Evolutionary conservation across 2,888 invertebrate species (phyloP), one percentile per base, ranked within the genome.

Genomic region (Agriopis aurantiaria): DNA sequence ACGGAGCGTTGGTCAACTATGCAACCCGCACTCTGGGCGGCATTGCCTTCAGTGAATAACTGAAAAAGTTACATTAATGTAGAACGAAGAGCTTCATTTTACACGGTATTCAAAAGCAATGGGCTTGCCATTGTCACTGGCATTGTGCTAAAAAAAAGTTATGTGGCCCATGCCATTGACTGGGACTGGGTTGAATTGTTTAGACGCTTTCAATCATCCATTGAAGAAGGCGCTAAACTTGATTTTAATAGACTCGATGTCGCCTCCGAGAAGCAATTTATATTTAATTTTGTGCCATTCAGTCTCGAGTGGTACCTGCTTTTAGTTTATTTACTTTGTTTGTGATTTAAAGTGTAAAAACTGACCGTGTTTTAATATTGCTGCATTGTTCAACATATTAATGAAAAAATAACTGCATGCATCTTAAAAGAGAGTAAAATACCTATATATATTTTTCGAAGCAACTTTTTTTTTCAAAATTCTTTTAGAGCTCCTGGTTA

Each of bases 181-280:
- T 86, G 85, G 81, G 74, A 71, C 74, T 84, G 87, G 87, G 88
- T 88, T 86, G 88, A 86, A 93, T 93, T 92, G 93, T 93, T 91
- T 93, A 89, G 87, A 86, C 82, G 85, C 91, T 79, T 90, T 94
- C 93, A 91, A 92, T 93, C 93, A 92, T 91, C 87, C 89, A 93
- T 93, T 92, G 90, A 92, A 83, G 84, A 80, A 85, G 91, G 92
- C 91, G 92, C 92, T 91, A 91, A 93, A 93, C 85, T 87, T 82
- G 87, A 91, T 86, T 93, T 94, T 93, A 93, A 94, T 93, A 94
- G 94, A 93, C 94, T 92, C 78, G 68, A 79, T 83, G 93, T 93
- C 94, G 93, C 93, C 93, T 89, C 84, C 72, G 61, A 87, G 86
- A 89, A 91, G 88, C 84, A 82, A 88, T 91, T 87, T 89, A 84